Evolutionary conservation across 1,140 invertebrate species (phyloP).

Genomic region (Cherax destructor): DNA sequence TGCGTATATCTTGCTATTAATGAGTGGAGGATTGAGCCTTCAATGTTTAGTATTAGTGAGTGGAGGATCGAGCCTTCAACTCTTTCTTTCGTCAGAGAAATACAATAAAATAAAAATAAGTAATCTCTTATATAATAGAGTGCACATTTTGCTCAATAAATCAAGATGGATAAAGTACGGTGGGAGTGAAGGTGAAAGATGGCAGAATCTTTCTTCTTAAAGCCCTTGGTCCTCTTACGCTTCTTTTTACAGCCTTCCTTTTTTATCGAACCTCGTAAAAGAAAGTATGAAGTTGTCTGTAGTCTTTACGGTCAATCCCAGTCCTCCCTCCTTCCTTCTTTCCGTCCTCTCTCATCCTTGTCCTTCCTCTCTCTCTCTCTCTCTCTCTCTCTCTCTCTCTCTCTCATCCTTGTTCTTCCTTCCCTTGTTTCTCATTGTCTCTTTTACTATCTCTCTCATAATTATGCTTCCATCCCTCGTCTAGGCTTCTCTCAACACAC

Average conservation of each 20-base stretch:
- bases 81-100: no score
- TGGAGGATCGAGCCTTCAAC: no score
- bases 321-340: neutral
- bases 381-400: neutral
- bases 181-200: neutral
- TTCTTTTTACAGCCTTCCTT: neutral
- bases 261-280: constrained; percentile 21
- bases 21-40: no score
- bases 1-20: no score
- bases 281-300: constrained; percentile 7
- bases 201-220: neutral
- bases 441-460: no score
- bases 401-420: neutral
- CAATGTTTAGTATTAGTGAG: no score
- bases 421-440: no score
- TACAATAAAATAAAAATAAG: no score
- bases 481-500: neutral
- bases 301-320: constrained; percentile 9
- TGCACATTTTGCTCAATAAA: neutral
- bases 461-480: neutral
- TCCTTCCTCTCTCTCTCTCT: neutral
- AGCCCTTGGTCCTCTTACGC: neutral
- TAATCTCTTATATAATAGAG: no score
- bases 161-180: neutral
- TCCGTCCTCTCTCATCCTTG: neutral